These are phyloP conservation scores for Drosophila flavopinicola DNA, from an alignment of 2,888 invertebrate species.

Conservation along the genomic window DNA sequence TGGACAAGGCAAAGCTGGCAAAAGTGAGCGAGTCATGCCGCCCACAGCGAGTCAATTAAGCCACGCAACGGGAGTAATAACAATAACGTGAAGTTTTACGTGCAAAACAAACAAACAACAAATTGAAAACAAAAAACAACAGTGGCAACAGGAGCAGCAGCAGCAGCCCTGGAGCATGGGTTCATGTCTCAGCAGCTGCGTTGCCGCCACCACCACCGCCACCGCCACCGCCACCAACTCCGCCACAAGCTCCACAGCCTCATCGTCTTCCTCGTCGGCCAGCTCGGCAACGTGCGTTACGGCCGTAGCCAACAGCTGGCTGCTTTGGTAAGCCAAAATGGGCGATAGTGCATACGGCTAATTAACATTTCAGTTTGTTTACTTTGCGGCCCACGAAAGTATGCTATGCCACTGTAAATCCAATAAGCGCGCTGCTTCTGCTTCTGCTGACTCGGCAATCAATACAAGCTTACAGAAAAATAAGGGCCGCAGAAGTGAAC, in stretches of 20 bases:
- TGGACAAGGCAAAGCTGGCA: constrained; percentile 4
- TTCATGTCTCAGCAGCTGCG: constrained; percentile 74
- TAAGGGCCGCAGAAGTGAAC: background rate
- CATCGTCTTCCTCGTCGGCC: constrained; percentile 59
- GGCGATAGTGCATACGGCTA: constrained; percentile 39
- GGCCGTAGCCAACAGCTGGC: constrained; percentile 53
- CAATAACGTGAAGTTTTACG: constrained; percentile 23
- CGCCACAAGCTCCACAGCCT: constrained; percentile 43
- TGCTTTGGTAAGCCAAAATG: constrained; percentile 60
- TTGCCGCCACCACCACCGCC: constrained; percentile 32
- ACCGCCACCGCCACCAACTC: constrained; percentile 26
- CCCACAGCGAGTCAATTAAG: constrained; percentile 45
- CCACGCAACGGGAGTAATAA: constrained; percentile 26
- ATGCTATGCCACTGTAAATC: constrained; percentile 54
- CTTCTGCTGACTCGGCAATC: constrained; percentile 57
- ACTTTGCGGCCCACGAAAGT: constrained; percentile 51
- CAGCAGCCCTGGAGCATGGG: constrained; percentile 59
- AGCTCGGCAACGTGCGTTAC: constrained; percentile 43
- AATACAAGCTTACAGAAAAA: constrained; percentile 52
- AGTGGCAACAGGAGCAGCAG: constrained; percentile 43
- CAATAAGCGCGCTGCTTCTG: constrained; percentile 48
- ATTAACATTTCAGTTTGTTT: constrained; percentile 70
- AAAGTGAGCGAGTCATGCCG: constrained; percentile 39
- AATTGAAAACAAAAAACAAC: constrained; percentile 16
- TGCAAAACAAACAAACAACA: constrained; percentile 21